These are phyloP conservation scores for Coilia nasus DNA, from an alignment of 2,797 vertebrate species.

Conservation along the genomic window DNA sequence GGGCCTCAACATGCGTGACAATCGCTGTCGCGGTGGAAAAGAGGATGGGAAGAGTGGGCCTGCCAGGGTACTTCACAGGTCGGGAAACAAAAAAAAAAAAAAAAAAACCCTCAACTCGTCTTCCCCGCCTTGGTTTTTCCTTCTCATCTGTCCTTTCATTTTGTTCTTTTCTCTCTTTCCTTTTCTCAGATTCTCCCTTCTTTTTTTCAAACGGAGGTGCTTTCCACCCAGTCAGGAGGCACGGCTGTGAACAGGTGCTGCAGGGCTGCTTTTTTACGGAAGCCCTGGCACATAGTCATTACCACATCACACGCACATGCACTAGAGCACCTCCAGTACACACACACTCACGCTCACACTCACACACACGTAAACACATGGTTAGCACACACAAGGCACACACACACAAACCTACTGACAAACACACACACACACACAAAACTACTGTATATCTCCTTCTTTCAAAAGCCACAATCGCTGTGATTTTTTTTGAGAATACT, in stretches of 20 bases:
- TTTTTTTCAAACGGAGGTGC: background rate
- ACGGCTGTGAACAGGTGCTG: background rate
- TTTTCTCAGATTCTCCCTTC: slow-evolving; percentile 41
- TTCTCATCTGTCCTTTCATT: slow-evolving; percentile 57
- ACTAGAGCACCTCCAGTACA: background rate
- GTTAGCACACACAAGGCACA: background rate
- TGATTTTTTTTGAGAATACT: no score
- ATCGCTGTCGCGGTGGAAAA: background rate
- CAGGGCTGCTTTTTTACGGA: background rate
- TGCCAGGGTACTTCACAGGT: slow-evolving; percentile 69
- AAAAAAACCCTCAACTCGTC: background rate
- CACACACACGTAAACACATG: slow-evolving; percentile 2
- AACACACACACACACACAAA: background rate
- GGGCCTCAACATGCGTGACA: slow-evolving; percentile 14
- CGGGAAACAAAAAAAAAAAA: slow-evolving; percentile 46
- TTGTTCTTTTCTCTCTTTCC: slow-evolving; percentile 57
- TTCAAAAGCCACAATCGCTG: background rate
- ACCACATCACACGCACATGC: background rate
- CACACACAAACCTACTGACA: background rate
- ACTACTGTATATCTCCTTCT: background rate
- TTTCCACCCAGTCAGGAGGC: background rate
- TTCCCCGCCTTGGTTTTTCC: slow-evolving; percentile 71
- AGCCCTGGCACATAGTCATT: background rate
- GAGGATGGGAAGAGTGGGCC: slow-evolving; percentile 49
- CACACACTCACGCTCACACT: background rate